Conservation (phyloP, 2,888 invertebrate genomes). For the Pyrrhosoma nymphula region DNA sequence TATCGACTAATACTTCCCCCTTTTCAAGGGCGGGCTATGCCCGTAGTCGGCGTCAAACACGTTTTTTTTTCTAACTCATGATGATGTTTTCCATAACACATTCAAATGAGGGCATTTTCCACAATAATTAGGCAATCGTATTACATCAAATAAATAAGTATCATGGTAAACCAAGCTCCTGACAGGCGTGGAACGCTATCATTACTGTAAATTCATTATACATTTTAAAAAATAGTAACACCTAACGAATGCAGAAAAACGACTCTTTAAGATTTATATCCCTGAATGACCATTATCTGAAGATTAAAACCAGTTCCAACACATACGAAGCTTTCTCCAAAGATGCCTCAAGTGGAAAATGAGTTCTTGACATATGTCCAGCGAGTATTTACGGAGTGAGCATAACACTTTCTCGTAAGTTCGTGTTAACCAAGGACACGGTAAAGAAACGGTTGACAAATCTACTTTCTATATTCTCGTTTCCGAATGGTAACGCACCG, state of each 20-base stretch:
- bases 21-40: neutral
- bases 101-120: too few relatives aligned
- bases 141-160: too few relatives aligned
- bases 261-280: too few relatives aligned
- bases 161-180: too few relatives aligned
- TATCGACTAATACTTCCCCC: neutral
- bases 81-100: neutral
- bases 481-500: neutral
- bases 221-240: too few relatives aligned
- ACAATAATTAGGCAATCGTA: too few relatives aligned
- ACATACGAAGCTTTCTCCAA: too few relatives aligned
- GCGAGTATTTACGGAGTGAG: neutral
- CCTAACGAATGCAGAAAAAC: too few relatives aligned
- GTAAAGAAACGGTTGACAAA: neutral
- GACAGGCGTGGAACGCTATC: too few relatives aligned
- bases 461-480: neutral
- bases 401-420: neutral
- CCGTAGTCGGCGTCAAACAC: neutral
- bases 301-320: too few relatives aligned
- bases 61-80: neutral
- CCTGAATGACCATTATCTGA: too few relatives aligned
- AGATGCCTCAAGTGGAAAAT: neutral
- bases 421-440: neutral
- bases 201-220: too few relatives aligned
- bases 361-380: neutral